Percentiles rank a stretch among this genome's conserved stretches.
Evolutionary conservation across 2,113 vertebrate genomes (phyloP).

Genomic region (Mirounga angustirostris): DNA sequence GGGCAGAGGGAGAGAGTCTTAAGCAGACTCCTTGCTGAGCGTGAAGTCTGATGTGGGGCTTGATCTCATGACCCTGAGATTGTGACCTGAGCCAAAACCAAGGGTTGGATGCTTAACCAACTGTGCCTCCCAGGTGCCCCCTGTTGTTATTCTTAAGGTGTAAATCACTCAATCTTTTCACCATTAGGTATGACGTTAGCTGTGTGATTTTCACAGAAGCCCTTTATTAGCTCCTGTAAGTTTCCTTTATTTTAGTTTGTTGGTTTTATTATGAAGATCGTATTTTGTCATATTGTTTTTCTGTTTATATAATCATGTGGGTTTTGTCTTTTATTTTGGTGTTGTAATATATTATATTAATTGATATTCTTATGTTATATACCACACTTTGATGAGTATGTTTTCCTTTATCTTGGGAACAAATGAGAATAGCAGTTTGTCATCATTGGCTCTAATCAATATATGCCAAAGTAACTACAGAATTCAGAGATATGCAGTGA

Average conservation of each 20-base stretch:
- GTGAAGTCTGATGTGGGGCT: not conserved
- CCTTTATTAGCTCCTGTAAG: not conserved
- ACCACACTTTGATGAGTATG: not conserved
- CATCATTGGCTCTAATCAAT: not conserved
- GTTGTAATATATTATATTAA: not conserved
- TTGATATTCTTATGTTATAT: not conserved
- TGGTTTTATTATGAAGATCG: not conserved
- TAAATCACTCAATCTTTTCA: not conserved
- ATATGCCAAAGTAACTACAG: not conserved
- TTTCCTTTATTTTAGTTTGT: conserved; percentile 3
- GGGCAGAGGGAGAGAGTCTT: not conserved
- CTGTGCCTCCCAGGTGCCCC: not conserved
- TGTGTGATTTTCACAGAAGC: not conserved
- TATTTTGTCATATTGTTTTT: not conserved
- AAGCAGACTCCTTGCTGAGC: not conserved
- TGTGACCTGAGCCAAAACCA: not conserved
- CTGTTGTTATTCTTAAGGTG: not conserved
- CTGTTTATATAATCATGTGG: not conserved
- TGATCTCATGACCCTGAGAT: not conserved
- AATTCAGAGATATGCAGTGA: not conserved
- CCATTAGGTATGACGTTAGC: not conserved
- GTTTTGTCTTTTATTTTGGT: not conserved
- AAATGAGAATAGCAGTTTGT: not conserved
- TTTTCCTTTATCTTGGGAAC: not conserved
- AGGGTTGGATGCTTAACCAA: not conserved